Base-by-base conservation (phyloP, 1,140 invertebrate genomes). In the Hetaerina americana region DNA sequence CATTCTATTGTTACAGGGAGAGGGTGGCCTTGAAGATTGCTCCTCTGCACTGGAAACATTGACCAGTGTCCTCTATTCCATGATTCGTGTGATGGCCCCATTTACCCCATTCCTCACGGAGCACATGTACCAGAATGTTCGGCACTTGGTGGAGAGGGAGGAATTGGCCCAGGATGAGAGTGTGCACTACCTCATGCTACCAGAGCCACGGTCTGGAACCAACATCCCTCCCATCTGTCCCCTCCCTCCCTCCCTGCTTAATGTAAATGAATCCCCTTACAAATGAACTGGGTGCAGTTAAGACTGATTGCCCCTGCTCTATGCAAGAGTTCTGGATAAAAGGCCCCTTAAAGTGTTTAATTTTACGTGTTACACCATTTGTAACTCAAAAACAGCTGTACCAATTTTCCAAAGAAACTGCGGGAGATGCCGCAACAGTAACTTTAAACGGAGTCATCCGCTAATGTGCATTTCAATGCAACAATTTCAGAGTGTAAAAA, bases 41-140 rank as follows among this genome's bases (percentile, higher is more conserved):
- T 83, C 88, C 68, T 82, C 89, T 66, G 94, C 96, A 0, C 80
- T 99, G 27, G 89, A 92, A 72, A 96, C 96, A 0, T 84, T 99
- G 0, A 97, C 91, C 79, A 86, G 87, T 76, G 95, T 99, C 0
- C 80, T 99, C 12, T 91, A 92, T 75, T 89, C 90, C 68, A 95
- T 99, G 89, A 88, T 91, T 0, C 86, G 91, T 76, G 88, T 97
- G 57, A 97, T 98, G 90, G 92, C 97, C 5, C 95, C 98, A 0
- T 98, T 99, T 81, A 97, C 95, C 5, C 98, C 98, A 0, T 99
- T 97, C 81, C 83, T 99, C 22, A 93, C 95, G 22, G 98, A 99
- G 82, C 88, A 91, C 27, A 97, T 99, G 88, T 99, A 95, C 81
- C 93, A 97, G 79, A 92, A 92, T 70, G 79, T 99, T 72, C 86